Evolutionary conservation across 2,113 vertebrate genomes (phyloP), one percentile per base, ranked within the genome.

Genomic region (Taurulus bubalis): DNA sequence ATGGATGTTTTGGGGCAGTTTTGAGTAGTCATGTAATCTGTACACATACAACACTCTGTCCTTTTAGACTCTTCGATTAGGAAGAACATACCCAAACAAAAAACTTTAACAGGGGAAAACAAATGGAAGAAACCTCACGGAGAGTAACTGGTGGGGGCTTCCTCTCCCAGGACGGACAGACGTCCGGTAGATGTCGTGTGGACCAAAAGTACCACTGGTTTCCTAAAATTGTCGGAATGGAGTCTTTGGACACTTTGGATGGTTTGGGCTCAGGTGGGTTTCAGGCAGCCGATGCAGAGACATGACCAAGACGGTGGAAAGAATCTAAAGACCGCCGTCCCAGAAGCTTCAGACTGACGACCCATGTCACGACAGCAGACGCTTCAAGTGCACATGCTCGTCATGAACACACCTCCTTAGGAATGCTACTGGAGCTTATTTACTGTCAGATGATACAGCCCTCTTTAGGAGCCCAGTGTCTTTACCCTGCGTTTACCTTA

Each of bases 281-380:
- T n/a, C n/a, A n/a, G n/a, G n/a, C n/a, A 51, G 51, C 60, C 28
- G 8, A 10, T 49, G 77, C 63, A 77, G 56, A 55, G 55, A 15
- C 42, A 71, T 22, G 58, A 59, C 49, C 60, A 30, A 65, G 83
- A 58, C 67, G n/a, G 71, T 0, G 87, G 87, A 91, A 89, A 90
- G 85, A 88, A 92, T 91, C 67, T 75, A 3, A 88, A 77, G 75
- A 79, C 38, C 7, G 59, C 59, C 32, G 7, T 47, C 51, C 47
- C 20, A 59, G 71, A 63, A 38, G 67, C 74, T 72, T 68, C 45
- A 59, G 32, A 64, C 81, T 59, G 49, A 64, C 45, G 18, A 40
- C 24, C 34, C 60, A 10, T 45, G 51, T 63, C 76, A 62, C 64
- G 79, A 20, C 20, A 78, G 81, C 84, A 84, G 69, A 72, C 3